Conservation (phyloP, 2,797 vertebrate genomes). For the Eulemur rubriventer region DNA sequence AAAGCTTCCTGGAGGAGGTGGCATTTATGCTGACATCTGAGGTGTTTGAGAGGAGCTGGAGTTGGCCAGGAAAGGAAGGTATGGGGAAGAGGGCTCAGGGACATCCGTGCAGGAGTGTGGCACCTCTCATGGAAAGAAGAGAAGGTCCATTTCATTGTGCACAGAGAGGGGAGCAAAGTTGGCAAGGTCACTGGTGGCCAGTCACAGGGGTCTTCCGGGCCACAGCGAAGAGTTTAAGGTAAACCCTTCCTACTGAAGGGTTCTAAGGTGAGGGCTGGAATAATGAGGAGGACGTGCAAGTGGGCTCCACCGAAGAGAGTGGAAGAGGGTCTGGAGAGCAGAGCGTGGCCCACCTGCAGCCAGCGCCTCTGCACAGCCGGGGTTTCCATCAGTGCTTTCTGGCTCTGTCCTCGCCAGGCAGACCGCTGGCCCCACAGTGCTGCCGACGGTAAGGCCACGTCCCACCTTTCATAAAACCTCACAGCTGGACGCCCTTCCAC, state of each 20-base stretch:
- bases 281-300: rapidly evolving
- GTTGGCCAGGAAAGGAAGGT: no score
- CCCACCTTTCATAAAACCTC: neutral
- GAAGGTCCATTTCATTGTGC: rapidly evolving
- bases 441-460: neutral
- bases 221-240: rapidly evolving
- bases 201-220: neutral
- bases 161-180: neutral
- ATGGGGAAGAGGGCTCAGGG: neutral
- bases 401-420: no score
- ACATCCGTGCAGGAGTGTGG: neutral
- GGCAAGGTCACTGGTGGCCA: rapidly evolving
- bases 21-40: neutral
- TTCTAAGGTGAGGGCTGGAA: neutral
- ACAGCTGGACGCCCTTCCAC: neutral
- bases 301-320: neutral
- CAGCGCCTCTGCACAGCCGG: rapidly evolving
- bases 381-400: neutral
- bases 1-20: neutral
- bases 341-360: neutral
- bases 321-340: neutral
- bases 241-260: rapidly evolving
- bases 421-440: neutral
- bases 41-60: no score
- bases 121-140: neutral